Percentiles rank a stretch among this genome's conserved stretches.
Conservation (phyloP, 1,140 invertebrate species). For the Drosophila lini region DNA sequence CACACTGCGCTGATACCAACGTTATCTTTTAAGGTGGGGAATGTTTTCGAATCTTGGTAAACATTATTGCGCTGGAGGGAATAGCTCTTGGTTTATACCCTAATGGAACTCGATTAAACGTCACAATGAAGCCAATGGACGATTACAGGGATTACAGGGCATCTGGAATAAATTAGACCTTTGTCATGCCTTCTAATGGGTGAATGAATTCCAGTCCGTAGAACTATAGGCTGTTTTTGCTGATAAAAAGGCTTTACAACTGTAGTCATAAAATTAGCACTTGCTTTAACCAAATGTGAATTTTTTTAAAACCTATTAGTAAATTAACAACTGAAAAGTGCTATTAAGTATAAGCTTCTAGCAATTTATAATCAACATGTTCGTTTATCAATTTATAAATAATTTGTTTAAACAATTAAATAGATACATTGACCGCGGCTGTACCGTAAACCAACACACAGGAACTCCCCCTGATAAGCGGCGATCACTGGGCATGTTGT, state of each 20-base stretch:
- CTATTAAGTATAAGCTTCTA: too few species aligned
- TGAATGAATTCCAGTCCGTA: slow-evolving; percentile 19
- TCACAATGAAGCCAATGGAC: slow-evolving; percentile 8
- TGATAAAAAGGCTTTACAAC: slow-evolving; percentile 11
- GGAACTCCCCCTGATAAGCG: slow-evolving; percentile 34
- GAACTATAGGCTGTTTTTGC: neutral
- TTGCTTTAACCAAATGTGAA: neutral
- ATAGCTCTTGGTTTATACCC: neutral
- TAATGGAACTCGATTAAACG: neutral
- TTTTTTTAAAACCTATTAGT: neutral
- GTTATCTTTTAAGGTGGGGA: slow-evolving; percentile 15
- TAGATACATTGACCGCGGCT: neutral
- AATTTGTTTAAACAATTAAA: neutral
- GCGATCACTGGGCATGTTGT: slow-evolving; percentile 32
- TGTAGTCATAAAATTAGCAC: neutral
- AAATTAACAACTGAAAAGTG: neutral
- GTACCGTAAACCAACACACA: slow-evolving; percentile 22
- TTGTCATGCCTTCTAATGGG: slow-evolving; percentile 23
- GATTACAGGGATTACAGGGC: slow-evolving; percentile 41
- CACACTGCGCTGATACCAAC: slow-evolving; percentile 12
- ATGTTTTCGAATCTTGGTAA: slow-evolving; percentile 27
- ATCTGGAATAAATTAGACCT: slow-evolving; percentile 18
- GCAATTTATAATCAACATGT: neutral
- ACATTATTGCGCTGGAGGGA: neutral
- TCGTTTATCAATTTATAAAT: neutral